These are phyloP conservation scores for Heterodera schachtii DNA, from an alignment of 1,140 invertebrate species.

Conservation along the genomic window DNA sequence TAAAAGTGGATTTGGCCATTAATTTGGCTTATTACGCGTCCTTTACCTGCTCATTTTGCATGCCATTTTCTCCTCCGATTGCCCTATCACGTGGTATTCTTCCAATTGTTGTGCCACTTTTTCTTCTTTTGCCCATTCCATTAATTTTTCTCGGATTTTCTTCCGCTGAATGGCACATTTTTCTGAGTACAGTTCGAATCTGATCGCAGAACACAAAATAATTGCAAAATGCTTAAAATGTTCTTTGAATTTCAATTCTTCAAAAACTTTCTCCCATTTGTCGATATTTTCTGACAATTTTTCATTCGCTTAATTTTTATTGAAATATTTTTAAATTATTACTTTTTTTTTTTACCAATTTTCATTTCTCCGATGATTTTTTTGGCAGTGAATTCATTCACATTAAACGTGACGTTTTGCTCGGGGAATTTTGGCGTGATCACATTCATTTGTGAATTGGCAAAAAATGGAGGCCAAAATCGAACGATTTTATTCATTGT, in stretches of 20 bases:
- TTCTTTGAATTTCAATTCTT: slow-evolving; percentile 1
- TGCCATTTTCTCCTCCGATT: not conserved
- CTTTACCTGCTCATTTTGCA: not conserved
- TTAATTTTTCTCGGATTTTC: not conserved
- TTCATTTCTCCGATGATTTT: not conserved
- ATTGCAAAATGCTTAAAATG: slow-evolving; percentile 15
- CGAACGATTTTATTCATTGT: not conserved
- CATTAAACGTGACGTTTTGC: slow-evolving; percentile 12
- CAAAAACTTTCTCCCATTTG: not conserved
- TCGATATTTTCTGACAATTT: not conserved
- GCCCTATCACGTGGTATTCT: not conserved
- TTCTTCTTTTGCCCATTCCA: not conserved
- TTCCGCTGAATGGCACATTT: not conserved
- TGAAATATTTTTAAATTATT: not conserved
- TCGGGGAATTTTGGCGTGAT: slow-evolving; percentile 18
- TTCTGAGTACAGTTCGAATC: not conserved
- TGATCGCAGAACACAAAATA: slow-evolving; percentile 8
- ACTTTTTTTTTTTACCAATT: not conserved
- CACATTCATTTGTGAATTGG: not conserved
- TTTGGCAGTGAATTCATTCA: not conserved
- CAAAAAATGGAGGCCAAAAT: slow-evolving; percentile 4
- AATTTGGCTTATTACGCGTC: not conserved
- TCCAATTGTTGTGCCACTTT: not conserved
- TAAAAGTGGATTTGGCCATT: not conserved
- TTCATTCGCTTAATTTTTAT: not conserved